phyloP scores from a whole-genome alignment of 1,140 invertebrate genomes.

The Vanessa atalanta region DNA sequence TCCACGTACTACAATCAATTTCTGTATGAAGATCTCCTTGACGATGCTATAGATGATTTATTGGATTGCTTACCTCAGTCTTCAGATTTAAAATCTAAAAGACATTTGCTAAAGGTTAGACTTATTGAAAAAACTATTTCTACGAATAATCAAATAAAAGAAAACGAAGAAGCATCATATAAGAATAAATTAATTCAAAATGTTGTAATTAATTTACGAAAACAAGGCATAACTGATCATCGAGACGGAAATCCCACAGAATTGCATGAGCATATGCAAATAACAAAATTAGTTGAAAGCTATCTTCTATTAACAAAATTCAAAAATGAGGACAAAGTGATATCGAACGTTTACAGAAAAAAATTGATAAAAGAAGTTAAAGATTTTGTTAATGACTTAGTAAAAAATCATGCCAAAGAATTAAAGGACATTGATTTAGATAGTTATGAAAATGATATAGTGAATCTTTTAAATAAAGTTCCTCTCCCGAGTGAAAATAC shows the following conservation, averaged over 20 bases:
- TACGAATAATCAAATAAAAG: slow-evolving; percentile 45
- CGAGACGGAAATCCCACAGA: slow-evolving; percentile 33
- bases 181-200: slow-evolving; percentile 51
- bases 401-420: slow-evolving; percentile 42
- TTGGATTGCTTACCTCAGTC: slow-evolving; percentile 52
- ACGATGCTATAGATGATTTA: slow-evolving; percentile 59
- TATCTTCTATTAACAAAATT: slow-evolving; percentile 51
- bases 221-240: slow-evolving; percentile 18
- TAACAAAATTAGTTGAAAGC: slow-evolving; percentile 53
- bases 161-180: slow-evolving; percentile 38
- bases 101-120: slow-evolving; percentile 52
- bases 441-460: slow-evolving; percentile 48
- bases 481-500: slow-evolving; percentile 47
- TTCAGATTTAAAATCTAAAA: slow-evolving; percentile 44
- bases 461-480: slow-evolving; percentile 54
- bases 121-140: slow-evolving; percentile 53
- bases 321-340: slow-evolving; percentile 48
- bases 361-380: slow-evolving; percentile 49
- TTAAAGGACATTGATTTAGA: slow-evolving; percentile 44
- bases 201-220: slow-evolving; percentile 42
- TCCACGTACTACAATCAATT: slow-evolving; percentile 48
- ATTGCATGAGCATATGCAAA: slow-evolving; percentile 52
- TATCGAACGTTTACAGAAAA: slow-evolving; percentile 50
- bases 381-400: slow-evolving; percentile 48
- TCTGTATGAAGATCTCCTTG: slow-evolving; percentile 59